Evolutionary conservation across 2,888 invertebrate genomes (phyloP), one percentile per base, ranked within the genome.

Genomic region (Dusona sp.): DNA sequence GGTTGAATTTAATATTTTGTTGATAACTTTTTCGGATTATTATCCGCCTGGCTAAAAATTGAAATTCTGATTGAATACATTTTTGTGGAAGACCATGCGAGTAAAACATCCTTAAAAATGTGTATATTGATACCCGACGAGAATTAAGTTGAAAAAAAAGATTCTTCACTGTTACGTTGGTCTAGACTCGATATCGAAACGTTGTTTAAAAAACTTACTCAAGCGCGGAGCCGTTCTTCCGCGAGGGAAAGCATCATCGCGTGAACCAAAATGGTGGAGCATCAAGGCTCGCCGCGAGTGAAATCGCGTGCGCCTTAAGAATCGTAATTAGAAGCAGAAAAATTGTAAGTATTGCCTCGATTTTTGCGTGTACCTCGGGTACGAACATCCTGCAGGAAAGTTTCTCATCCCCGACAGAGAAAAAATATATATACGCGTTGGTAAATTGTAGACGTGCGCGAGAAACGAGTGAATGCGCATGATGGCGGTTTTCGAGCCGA

Each of bases 241-340:
- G 16, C 51, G 64, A 45, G 13, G 70, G 54, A 38, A 61, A 29
- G 42, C 9, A 36, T 61, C 4, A 29, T 68, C 75, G 67, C 64
- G 73, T 42, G 78, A 74, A 64, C 33, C 54, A 84, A 86, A 78
- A 84, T 84, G 83, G 81, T 84, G 81, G 38, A 38, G 22, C 51
- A 38, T 9, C 29, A 51, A 16, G 29, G 38, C 42, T 42, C 42
- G 42, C n/a, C 29, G 42, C 57, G 22, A 68, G 81, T 78, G 78
- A 86, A 86, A 86, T 86, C 86, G 86, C 84, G 84, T 86, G 87
- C 48, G n/a, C 61, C 54, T 22, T 29, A 19, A 13, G 73, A 64
- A 45, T 64, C 68, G 51, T 48, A 80, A 83, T 81, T 81, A 81
- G 74, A 57, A 73, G 68, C 22, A 74, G 51, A 86, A 86, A 75